Evolutionary conservation across 2,888 invertebrate species (phyloP).

Genomic region (Eilema caniola): DNA sequence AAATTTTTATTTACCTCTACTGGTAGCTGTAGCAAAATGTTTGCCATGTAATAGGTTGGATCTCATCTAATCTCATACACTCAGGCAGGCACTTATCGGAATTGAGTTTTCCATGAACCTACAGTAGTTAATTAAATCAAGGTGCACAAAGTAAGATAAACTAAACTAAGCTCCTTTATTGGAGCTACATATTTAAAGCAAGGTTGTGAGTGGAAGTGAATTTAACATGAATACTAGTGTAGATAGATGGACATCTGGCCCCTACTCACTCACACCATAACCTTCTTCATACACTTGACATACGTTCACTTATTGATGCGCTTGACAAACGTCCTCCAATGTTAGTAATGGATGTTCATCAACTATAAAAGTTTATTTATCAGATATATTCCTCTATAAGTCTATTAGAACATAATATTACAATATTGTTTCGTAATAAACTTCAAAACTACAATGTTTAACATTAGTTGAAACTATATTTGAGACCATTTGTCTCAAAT

Average conservation of each 20-base stretch:
- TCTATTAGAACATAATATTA: neutral
- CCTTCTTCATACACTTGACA: neutral
- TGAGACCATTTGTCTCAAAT: neutral
- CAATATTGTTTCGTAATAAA: neutral
- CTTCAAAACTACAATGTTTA: neutral
- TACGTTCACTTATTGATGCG: no score
- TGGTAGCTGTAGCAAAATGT: neutral
- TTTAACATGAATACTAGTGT: no score
- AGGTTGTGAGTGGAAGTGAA: no score
- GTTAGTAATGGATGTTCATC: neutral
- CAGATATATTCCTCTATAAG: neutral
- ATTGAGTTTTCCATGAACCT: no score
- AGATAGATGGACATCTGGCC: neutral
- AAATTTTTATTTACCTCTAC: constrained; percentile 22
- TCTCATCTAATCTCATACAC: neutral
- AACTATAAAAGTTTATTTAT: neutral
- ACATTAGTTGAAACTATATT: neutral
- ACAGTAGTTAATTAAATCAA: no score
- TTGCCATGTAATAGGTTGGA: neutral
- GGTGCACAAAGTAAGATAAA: no score
- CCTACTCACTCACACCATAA: neutral
- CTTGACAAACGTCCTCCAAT: no score
- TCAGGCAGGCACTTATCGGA: neutral
- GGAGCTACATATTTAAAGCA: no score
- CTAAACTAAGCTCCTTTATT: no score